Conservation (phyloP, 2,888 invertebrate species). For the Gnatocerus cornutus region DNA sequence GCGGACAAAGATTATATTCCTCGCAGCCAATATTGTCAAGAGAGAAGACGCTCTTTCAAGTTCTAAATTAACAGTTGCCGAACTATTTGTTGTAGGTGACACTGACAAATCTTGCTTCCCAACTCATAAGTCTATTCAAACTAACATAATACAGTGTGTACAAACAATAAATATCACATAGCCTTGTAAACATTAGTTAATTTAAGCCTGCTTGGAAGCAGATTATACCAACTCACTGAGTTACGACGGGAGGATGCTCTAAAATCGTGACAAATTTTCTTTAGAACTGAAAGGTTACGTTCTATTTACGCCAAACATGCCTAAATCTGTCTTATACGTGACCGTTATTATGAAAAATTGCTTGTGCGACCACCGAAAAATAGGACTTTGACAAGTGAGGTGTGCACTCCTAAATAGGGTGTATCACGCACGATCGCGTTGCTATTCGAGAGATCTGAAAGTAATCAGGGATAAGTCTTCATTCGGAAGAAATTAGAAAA, state of each 20-base stretch:
- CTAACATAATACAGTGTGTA: conserved; percentile 34
- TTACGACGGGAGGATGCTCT: not conserved
- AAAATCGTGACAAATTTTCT: not conserved
- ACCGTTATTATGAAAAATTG: conserved; percentile 35
- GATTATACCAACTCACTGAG: conserved; percentile 1
- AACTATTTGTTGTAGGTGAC: conserved; percentile 44
- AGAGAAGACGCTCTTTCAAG: conserved; percentile 10
- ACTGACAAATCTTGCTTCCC: conserved; percentile 37
- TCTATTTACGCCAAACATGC: not conserved
- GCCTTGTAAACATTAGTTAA: conserved; percentile 17
- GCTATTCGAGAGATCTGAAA: conserved; percentile 50
- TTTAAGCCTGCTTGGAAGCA: conserved; percentile 8
- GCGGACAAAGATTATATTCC: conserved; percentile 5
- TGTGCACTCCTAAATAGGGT: conserved; percentile 41
- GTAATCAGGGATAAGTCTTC: conserved; percentile 42
- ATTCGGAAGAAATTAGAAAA: conserved; percentile 10
- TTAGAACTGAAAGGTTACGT: conserved; percentile 5
- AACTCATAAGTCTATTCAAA: conserved; percentile 43
- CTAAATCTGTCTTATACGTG: conserved; percentile 28
- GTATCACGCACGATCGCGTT: conserved; percentile 50
- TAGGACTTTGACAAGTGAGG: conserved; percentile 54
- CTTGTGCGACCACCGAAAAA: conserved; percentile 29
- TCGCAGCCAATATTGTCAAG: conserved; percentile 13
- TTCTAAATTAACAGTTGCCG: conserved; percentile 42
- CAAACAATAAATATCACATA: conserved; percentile 15